Evolutionary conservation across 2,113 vertebrate genomes (phyloP), one percentile per base, ranked within the genome.

Genomic region (Speoplatyrhinus poulsoni): DNA sequence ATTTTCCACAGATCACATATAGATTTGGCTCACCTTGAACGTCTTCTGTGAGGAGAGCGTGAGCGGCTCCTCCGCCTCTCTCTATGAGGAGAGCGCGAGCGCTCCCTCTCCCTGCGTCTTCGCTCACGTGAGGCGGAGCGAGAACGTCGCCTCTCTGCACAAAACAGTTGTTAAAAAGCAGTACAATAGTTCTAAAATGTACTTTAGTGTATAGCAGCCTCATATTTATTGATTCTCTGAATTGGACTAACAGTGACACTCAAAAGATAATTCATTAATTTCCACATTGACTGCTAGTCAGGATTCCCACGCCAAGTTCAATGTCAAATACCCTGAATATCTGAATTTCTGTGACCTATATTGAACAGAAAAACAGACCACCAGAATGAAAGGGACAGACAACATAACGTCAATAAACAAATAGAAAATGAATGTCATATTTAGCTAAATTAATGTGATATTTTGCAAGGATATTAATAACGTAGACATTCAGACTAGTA

Each of bases 11-110:
- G 49, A 50, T 13, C 10, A n/a, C n/a, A 46, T 3, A 16, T 46
- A 9, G 8, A 8, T 13, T n/a, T 33, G 11, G 1, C 86, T 92
- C 67, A 98, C 96, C 95, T 96, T 69, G 96, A 99, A 0, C 96
- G 93, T 4, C 97, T 90, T 72, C 96, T 88, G 85, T 96, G 96
- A 0, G 96, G 96, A 13, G 97, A 99, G 1, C 96, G 93, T 0
- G 96, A 98, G 0, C 96, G 95, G 64, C 93, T 95, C 69, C 96
- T 90, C 32, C 96, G 91, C 0, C 97, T 84, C 4, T 98, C 96
- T 73, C 96, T 90, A 57, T 99, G 96, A 9, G 96, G 89, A 3
- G 96, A 97, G 2, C 96, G 87, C 0, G 96, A 95, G 13, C 97
- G 92, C 3, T 98, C 96, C 8, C 92, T 85, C 3, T 94, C 93